Conservation (phyloP, 64 coral and sea anemone genomes). For the Orbicella faveolata region DNA sequence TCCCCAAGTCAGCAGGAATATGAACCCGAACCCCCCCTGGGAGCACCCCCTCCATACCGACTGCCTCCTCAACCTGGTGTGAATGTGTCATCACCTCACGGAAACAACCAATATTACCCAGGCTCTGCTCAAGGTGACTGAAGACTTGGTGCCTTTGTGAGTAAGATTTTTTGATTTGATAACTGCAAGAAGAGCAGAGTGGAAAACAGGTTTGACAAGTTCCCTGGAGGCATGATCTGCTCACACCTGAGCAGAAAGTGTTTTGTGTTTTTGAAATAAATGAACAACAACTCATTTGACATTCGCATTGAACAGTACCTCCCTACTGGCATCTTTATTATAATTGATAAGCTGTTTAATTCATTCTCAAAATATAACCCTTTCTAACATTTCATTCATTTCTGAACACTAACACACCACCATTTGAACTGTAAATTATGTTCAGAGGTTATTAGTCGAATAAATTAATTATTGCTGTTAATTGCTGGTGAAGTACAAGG, state of each 20-base stretch:
- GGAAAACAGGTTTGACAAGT: constrained; percentile 43
- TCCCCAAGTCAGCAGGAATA: constrained; percentile 16
- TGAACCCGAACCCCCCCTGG: constrained; percentile 44
- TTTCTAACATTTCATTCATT: no score
- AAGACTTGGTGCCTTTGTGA: constrained; percentile 32
- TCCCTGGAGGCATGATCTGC: background rate
- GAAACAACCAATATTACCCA: constrained; percentile 75
- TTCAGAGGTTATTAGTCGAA: no score
- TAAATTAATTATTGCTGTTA: no score
- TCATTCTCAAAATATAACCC: no score
- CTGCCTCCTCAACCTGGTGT: constrained; percentile 73
- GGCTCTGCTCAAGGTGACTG: constrained; percentile 49
- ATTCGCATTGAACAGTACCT: no score
- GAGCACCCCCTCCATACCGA: constrained; percentile 81
- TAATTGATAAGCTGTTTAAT: no score
- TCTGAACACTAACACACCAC: no score
- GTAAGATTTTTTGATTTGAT: constrained; percentile 36
- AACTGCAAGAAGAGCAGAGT: constrained; percentile 8
- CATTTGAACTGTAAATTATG: no score
- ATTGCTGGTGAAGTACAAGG: no score
- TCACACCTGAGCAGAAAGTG: background rate
- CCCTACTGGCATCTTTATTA: no score
- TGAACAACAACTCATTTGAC: no score
- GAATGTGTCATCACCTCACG: constrained; percentile 55
- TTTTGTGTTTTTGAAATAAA: background rate